A percentile compares a stretch with the other conserved stretches of the same genome.
Evolutionary conservation across 2,888 invertebrate species (phyloP).

Genomic region (Leptopilina myrica): DNA sequence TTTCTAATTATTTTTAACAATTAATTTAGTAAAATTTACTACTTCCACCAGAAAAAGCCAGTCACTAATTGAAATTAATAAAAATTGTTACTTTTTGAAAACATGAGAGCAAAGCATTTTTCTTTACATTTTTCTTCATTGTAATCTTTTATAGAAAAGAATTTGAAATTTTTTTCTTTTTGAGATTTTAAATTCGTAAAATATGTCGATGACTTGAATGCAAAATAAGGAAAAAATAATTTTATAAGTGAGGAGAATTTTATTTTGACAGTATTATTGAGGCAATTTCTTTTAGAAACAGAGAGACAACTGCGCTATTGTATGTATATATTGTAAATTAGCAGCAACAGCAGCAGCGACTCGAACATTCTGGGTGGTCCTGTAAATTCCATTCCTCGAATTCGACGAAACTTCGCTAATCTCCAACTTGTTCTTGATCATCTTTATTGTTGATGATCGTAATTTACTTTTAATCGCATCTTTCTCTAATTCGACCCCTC

Average conservation of each 20-base stretch:
- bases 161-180: too few species aligned
- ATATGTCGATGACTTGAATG: too few species aligned
- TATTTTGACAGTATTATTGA: neutral
- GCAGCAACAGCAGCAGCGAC: neutral
- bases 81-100: too few species aligned
- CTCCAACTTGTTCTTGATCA: conserved; percentile 39
- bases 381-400: conserved; percentile 65
- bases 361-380: conserved; percentile 69
- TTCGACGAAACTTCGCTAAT: conserved; percentile 50
- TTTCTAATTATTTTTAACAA: too few species aligned
- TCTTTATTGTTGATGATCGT: neutral
- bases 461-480: neutral
- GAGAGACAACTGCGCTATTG: neutral
- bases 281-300: too few species aligned
- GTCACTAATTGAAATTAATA: too few species aligned
- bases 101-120: too few species aligned
- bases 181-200: too few species aligned
- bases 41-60: too few species aligned
- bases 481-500: neutral
- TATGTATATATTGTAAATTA: neutral
- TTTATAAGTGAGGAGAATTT: neutral
- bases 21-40: too few species aligned
- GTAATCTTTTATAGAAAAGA: too few species aligned
- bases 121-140: too few species aligned
- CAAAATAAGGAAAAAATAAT: neutral